Percentiles rank a stretch among this genome's conserved stretches.
Evolutionary conservation across 2,113 vertebrate species (phyloP).

Genomic region (Nothobranchius kuhntae): DNA sequence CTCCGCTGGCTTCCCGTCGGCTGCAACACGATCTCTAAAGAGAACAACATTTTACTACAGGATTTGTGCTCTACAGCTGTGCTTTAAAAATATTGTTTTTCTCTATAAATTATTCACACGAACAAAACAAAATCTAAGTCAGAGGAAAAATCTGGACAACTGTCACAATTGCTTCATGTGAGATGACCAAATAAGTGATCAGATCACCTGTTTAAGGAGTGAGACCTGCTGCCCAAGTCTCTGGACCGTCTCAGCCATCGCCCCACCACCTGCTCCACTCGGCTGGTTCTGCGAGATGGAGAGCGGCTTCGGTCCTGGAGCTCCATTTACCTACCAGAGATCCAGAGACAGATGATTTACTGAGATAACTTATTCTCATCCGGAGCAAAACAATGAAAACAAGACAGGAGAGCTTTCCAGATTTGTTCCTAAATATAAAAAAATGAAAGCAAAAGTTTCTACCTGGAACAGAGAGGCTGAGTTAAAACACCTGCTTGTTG

Average conservation of each 20-base stretch:
- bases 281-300: constrained; percentile 86
- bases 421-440: neutral
- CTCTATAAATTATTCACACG: neutral
- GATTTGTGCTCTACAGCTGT: neutral
- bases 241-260: constrained; percentile 92
- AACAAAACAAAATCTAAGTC: no score
- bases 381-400: neutral
- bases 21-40: constrained; percentile 71
- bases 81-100: neutral
- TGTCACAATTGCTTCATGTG: no score
- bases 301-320: constrained; percentile 86
- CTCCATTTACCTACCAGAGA: constrained; percentile 90
- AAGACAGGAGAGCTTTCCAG: neutral
- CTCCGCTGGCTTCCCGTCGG: constrained; percentile 65
- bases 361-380: neutral
- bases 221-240: constrained; percentile 86
- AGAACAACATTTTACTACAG: neutral
- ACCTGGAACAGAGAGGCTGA: neutral
- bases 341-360: constrained; percentile 20
- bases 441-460: neutral
- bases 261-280: constrained; percentile 95
- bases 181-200: no score
- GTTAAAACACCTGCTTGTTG: no score
- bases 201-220: constrained; percentile 68
- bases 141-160: no score